These are phyloP conservation scores for Acromyrmex charruanus DNA, from an alignment of 1,140 invertebrate species.

Conservation along the genomic window DNA sequence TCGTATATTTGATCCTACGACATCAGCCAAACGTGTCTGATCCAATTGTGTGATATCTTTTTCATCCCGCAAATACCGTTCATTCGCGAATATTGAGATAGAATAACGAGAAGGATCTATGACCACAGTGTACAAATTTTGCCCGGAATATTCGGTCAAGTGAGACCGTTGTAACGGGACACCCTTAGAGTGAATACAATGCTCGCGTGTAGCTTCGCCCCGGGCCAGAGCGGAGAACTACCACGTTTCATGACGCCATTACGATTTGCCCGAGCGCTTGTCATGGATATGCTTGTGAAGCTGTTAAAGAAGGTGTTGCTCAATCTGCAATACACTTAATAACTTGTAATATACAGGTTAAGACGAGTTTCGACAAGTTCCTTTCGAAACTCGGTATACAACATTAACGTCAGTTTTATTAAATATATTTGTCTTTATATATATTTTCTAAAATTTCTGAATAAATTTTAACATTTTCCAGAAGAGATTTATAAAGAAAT, in stretches of 20 bases:
- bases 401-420: not conserved
- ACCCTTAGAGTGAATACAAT: slow-evolving; percentile 62
- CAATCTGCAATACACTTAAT: slow-evolving; percentile 22
- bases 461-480: not conserved
- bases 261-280: slow-evolving; percentile 52
- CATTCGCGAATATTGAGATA: slow-evolving; percentile 19
- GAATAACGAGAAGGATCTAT: slow-evolving; percentile 41
- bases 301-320: slow-evolving; percentile 39
- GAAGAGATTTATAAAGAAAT: not conserved
- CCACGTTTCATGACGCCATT: slow-evolving; percentile 53
- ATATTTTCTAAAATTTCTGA: not conserved
- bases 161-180: slow-evolving; percentile 53
- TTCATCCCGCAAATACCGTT: not conserved
- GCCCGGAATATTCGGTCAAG: slow-evolving; percentile 51
- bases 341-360: not conserved
- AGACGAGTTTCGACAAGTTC: not conserved
- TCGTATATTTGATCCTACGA: not conserved
- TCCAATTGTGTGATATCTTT: not conserved
- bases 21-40: not conserved
- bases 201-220: slow-evolving; percentile 30
- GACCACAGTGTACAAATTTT: slow-evolving; percentile 47
- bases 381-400: not conserved
- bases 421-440: not conserved
- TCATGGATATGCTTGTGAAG: slow-evolving; percentile 56
- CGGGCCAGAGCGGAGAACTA: slow-evolving; percentile 44